Conservation (phyloP, 2,888 invertebrate species). For the Priocnemis perturbator region DNA sequence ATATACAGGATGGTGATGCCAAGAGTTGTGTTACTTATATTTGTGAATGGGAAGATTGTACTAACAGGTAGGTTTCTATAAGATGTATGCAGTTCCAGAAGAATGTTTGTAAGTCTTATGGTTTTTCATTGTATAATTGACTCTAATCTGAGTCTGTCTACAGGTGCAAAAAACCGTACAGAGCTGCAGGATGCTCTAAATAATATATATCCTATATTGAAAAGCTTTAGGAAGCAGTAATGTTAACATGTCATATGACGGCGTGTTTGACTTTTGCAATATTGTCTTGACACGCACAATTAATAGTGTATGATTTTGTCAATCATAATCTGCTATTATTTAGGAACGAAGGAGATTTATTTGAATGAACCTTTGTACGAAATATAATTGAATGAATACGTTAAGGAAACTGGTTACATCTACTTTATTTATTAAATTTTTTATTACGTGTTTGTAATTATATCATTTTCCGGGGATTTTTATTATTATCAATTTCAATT, state of each 20-base stretch:
- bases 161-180: conserved; percentile 92
- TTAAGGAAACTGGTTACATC: neutral
- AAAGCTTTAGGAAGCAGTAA: conserved; percentile 92
- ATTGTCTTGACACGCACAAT: too few species aligned
- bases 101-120: neutral
- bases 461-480: neutral
- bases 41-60: conserved; percentile 99
- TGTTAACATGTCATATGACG: conserved; percentile 25
- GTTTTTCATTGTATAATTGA: neutral
- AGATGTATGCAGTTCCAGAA: neutral
- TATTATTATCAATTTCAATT: neutral
- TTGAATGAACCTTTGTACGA: conserved; percentile 5
- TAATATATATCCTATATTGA: conserved; percentile 95
- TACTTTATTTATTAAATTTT: neutral
- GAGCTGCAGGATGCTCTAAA: conserved; percentile 96
- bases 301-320: neutral
- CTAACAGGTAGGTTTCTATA: conserved; percentile 82
- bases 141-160: conserved; percentile 15
- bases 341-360: conserved; percentile 10
- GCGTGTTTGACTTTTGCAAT: neutral
- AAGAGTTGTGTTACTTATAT: conserved; percentile 95
- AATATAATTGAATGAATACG: neutral
- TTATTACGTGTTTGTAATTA: too few species aligned
- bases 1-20: conserved; percentile 99
- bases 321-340: neutral